Base-by-base conservation (phyloP, 2,113 vertebrate genomes). In the Sorex fumeus region DNA sequence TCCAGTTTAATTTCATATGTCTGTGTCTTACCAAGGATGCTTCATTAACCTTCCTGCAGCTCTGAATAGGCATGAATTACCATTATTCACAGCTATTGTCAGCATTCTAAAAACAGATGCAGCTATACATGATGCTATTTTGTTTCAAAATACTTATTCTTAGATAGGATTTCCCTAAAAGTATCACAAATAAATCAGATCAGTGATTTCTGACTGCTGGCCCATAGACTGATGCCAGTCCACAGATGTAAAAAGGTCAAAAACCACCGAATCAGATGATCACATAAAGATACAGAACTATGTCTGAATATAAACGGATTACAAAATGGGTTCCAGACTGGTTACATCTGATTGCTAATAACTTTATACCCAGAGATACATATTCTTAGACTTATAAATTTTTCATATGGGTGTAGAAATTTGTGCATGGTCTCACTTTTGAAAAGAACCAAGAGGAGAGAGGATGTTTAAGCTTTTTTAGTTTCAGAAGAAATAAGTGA, bases 1-100 rank as follows among this genome's bases (percentile, higher is more conserved):
- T 80, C 28, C n/a, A 30, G 75, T 87, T 91, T 87, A 53, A 25
- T 64, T 83, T 91, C 50, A 8, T 23, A 79, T 47, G 80, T 95
- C 81, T 96, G 88, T 85, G 82, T 95, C 90, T 94, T 79, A 72
- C 27, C 43, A 62, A 95, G 82, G 91, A 95, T 83, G 76, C 69
- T 90, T 87, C 74, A 80, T 86, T 87, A 79, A 69, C 25, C 71
- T 88, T 78, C 72, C 80, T 84, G 86, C 28, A 91, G 91, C 79
- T 92, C 72, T 89, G 71, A 95, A 90, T 15, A 93, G 89, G 81
- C 62, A 74, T 67, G 62, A 66, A 53, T 80, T 75, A 53, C 0
- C 27, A 43, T 66, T 91, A 91, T 25, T 81, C 69, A 82, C 1
- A 83, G 23, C 57, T 89, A 91, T 16, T 40, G 47, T 66, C 11